These are phyloP conservation scores for Aricia agestis DNA, from an alignment of 1,140 invertebrate genomes.

Conservation along the genomic window DNA sequence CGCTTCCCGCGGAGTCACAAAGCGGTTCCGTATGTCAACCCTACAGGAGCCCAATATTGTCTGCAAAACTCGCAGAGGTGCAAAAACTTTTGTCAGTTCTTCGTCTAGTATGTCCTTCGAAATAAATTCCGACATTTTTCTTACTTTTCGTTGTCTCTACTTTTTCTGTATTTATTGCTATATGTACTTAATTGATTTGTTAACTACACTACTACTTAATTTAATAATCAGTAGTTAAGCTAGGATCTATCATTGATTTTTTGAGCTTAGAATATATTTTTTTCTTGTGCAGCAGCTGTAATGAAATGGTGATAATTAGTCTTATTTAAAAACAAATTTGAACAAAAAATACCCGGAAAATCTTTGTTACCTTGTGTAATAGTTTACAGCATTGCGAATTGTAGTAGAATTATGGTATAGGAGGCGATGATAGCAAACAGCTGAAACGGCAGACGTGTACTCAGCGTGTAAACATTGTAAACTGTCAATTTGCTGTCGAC, in stretches of 20 bases:
- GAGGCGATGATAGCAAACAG: conserved; percentile 26
- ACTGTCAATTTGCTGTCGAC: conserved; percentile 16
- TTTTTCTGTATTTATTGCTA: no score
- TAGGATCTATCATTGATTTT: no score
- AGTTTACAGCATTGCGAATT: conserved; percentile 6
- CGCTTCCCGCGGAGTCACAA: conserved; percentile 1
- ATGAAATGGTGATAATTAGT: no score
- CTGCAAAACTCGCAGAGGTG: conserved; percentile 16
- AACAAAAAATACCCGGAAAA: no score
- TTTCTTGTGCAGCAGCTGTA: no score
- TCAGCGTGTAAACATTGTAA: conserved; percentile 26
- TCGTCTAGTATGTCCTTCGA: conserved; percentile 25
- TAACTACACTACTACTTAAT: no score
- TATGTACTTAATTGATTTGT: no score
- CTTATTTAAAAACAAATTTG: no score
- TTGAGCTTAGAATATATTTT: no score
- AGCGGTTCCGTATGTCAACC: conserved; percentile 16
- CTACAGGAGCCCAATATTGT: conserved; percentile 14
- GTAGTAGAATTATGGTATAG: conserved; percentile 22
- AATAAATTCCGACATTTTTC: conserved; percentile 15
- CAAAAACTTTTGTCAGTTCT: conserved; percentile 14
- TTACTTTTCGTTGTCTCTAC: background rate
- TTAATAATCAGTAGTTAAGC: no score
- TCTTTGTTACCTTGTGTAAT: no score
- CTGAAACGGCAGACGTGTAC: conserved; percentile 17